Conservation (phyloP, 2,113 vertebrate species). For the Heloderma charlesbogerti region DNA sequence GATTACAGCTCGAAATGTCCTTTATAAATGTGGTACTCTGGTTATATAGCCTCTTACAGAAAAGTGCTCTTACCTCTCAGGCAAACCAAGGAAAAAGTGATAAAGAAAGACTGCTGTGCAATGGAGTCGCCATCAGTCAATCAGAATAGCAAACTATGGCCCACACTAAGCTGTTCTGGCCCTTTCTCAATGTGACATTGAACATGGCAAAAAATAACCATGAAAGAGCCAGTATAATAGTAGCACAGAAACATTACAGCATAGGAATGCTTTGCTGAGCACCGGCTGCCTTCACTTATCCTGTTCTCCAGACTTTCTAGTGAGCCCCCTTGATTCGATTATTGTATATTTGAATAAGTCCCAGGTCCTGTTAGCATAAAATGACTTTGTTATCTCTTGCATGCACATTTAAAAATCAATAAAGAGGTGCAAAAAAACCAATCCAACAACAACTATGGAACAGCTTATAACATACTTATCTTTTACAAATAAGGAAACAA, state of each 20-base stretch:
- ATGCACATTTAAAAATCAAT: not conserved
- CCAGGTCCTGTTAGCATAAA: not conserved
- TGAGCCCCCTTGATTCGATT: not conserved
- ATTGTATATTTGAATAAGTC: not conserved
- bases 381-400: not conserved
- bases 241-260: not conserved
- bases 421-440: not conserved
- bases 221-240: not conserved
- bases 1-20: not conserved
- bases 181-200: not conserved
- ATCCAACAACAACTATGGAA: not conserved
- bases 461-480: not conserved
- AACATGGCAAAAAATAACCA: accelerated
- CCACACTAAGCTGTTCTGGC: not conserved
- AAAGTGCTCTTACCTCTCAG: not conserved
- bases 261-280: not conserved
- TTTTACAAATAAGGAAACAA: not conserved
- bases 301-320: not conserved
- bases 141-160: not conserved
- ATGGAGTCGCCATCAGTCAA: not conserved
- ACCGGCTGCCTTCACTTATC: not conserved
- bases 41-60: accelerated
- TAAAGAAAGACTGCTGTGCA: not conserved
- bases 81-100: not conserved
- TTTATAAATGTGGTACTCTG: not conserved